Evolutionary conservation across 2,888 invertebrate species (phyloP).

Genomic region (Machimus rusticus): DNA sequence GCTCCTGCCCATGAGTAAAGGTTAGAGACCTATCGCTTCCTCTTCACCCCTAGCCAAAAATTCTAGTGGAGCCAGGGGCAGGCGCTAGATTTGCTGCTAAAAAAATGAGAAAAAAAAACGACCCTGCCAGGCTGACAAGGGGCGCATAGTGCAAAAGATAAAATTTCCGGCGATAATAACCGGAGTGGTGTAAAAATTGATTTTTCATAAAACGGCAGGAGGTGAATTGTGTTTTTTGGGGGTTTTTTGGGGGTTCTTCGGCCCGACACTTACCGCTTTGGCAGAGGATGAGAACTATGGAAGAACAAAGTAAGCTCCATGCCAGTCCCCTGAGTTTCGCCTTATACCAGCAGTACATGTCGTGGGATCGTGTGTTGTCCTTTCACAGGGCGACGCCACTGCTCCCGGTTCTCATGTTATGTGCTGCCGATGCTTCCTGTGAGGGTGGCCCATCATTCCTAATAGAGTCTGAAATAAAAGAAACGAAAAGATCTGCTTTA

Average conservation of each 20-base stretch:
- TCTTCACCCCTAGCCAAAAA: neutral
- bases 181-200: slow-evolving; percentile 23
- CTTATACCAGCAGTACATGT: slow-evolving; percentile 38
- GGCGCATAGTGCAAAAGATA: slow-evolving; percentile 14
- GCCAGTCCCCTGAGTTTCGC: slow-evolving; percentile 53
- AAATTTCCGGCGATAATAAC: slow-evolving; percentile 16
- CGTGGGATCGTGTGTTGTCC: slow-evolving; percentile 25
- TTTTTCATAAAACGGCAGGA: slow-evolving; percentile 26
- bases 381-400: neutral
- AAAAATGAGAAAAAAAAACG: neutral
- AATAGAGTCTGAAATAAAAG: slow-evolving; percentile 25
- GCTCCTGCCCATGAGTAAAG: neutral
- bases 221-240: neutral
- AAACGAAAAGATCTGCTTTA: neutral
- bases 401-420: slow-evolving; percentile 28
- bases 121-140: neutral
- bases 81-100: neutral
- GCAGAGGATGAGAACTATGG: slow-evolving; percentile 60
- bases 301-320: slow-evolving; percentile 61
- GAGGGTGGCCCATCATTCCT: slow-evolving; percentile 31
- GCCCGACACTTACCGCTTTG: slow-evolving; percentile 57
- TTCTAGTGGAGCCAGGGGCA: neutral
- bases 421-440: slow-evolving; percentile 34
- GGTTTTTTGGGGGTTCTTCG: neutral
- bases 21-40: neutral